phyloP scores from a whole-genome alignment of 2,113 vertebrate species.

The Megaptera novaeangliae region DNA sequence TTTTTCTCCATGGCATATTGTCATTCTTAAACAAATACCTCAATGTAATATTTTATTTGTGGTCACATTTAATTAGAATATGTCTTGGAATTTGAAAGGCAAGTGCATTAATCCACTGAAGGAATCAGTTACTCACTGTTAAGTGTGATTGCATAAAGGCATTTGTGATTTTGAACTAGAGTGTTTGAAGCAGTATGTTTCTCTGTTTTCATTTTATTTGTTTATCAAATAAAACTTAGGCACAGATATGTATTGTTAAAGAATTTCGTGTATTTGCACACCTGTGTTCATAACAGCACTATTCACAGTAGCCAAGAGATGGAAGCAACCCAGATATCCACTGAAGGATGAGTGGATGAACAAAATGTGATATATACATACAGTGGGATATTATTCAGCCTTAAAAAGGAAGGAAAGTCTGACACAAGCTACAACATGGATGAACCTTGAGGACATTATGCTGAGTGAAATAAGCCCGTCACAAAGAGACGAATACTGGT shows the following conservation, averaged over 20 bases:
- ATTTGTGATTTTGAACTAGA: constrained; percentile 65
- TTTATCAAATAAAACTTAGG: neutral
- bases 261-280: neutral
- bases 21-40: neutral
- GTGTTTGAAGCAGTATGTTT: constrained; percentile 23
- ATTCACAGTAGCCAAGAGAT: neutral
- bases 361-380: neutral
- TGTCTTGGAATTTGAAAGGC: constrained; percentile 75
- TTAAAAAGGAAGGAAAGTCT: neutral
- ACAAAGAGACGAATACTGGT: neutral
- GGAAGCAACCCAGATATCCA: neutral
- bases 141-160: constrained; percentile 69
- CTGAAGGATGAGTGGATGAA: neutral
- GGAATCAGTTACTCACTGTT: constrained; percentile 69
- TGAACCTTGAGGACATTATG: neutral
- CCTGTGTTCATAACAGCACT: neutral
- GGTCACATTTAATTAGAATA: constrained; percentile 71
- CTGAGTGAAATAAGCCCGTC: neutral
- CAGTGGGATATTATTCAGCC: neutral
- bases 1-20: neutral
- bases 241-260: neutral
- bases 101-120: constrained; percentile 71
- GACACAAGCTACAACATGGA: neutral
- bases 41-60: constrained; percentile 56
- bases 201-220: constrained; percentile 55